Base-by-base conservation (phyloP, 2,888 invertebrate species). In the Eutolmus rufibarbis region DNA sequence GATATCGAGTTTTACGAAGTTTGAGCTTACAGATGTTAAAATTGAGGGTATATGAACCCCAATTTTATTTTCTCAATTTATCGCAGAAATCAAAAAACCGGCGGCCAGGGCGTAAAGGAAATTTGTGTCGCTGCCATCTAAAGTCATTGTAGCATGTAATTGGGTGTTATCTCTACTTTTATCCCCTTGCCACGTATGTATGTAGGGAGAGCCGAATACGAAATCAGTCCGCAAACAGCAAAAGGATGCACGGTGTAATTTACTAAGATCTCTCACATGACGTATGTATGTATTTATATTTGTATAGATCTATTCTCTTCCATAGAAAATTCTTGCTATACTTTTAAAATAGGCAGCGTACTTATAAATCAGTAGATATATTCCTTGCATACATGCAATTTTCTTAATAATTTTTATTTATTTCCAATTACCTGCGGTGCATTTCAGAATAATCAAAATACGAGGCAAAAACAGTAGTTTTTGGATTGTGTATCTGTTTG, bases 111-210 rank as follows among this genome's bases (percentile, higher is more conserved):
- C 57, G 74, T 66, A 86, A 88, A 87, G 56, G 51, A 77, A 77
- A 86, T 77, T 76, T 34, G 74, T 77, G 56, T 77, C 77, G 28
- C 34, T 74, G 76, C 85, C 56, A 56, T 43, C 51, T 31, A 23
- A 77, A 86, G 92, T 92, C 92, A 92, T 91, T 91, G 90, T 92
- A 92, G 92, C 92, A 92, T 92, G 92, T 92, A 92, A 92, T 92
- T 92, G 92, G 92, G 92, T 92, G 92, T 92, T 92, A 92, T 92
- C 92, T 92, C 91, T 91, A 91, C 91, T 91, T 92, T 92, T 89
- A 88, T 87, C 88, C 88, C 87, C 87, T 92, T 92, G 92, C 92
- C 92, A 92, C 92, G 92, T 92, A 92, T 28, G 2, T n/a, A n/a
- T 92, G 87, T 86, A 88, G 88, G 86, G 86, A 56, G 46, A 82